Evolutionary conservation across 2,113 vertebrate genomes (phyloP).

Genomic region (Carlito syrichta): DNA sequence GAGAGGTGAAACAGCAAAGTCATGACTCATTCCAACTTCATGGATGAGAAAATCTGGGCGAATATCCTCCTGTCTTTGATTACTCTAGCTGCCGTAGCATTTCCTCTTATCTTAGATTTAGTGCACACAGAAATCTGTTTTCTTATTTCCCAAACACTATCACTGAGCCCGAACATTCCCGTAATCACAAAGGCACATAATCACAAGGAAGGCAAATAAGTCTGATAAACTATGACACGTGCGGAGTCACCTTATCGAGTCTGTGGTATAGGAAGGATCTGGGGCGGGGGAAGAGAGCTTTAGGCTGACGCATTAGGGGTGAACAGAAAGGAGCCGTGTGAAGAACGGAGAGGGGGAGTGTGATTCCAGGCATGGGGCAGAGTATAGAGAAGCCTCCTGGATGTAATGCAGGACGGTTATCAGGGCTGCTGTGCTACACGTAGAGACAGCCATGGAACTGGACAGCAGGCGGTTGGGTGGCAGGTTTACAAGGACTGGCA

Average conservation of each 20-base stretch:
- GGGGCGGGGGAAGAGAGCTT: rapidly evolving
- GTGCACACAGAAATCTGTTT: background rate
- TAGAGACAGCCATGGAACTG: background rate
- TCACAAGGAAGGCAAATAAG: background rate
- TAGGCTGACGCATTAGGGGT: too few relatives aligned
- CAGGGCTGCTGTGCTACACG: too few relatives aligned
- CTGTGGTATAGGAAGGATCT: background rate
- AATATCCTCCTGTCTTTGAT: background rate
- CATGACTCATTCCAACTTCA: background rate
- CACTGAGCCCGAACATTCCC: background rate
- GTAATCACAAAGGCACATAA: background rate
- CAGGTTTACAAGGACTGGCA: background rate
- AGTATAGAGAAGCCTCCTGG: background rate
- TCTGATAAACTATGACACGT: background rate
- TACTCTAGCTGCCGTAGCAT: background rate
- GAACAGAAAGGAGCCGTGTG: background rate
- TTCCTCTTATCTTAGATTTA: background rate
- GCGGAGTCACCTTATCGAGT: background rate
- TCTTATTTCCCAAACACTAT: background rate
- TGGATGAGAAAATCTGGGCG: background rate
- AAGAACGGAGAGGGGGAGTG: background rate
- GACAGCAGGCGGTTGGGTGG: rapidly evolving
- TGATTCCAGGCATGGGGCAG: background rate
- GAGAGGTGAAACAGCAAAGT: background rate
- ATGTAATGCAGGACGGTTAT: rapidly evolving